A percentile compares a stretch with the other conserved stretches of the same genome.
These are phyloP conservation scores for Tringa solitaria DNA, from an alignment of 2,113 vertebrate genomes.

Conservation along the genomic window DNA sequence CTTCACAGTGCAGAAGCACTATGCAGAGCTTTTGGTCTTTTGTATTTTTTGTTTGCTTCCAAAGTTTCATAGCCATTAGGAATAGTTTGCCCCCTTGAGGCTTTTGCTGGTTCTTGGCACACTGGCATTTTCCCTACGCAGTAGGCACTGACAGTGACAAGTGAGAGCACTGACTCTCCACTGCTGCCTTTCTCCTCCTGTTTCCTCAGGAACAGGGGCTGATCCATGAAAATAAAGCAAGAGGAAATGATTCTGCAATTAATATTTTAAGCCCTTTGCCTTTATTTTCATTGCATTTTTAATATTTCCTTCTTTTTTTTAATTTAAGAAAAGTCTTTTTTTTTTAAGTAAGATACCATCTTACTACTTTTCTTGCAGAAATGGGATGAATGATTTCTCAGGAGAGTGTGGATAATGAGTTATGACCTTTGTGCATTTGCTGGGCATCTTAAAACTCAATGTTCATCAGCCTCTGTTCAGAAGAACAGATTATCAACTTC, in stretches of 20 bases:
- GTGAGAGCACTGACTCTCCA: not conserved
- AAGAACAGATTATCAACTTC: not conserved
- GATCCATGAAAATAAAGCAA: not conserved
- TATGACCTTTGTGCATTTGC: not conserved
- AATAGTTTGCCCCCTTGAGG: conserved; percentile 29
- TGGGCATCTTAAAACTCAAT: not conserved
- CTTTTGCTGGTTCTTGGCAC: conserved; percentile 20
- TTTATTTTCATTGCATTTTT: conserved; percentile 8
- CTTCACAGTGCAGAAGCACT: not conserved
- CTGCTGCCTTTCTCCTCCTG: conserved; percentile 37
- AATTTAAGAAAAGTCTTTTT: not conserved
- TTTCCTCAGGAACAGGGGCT: conserved; percentile 1
- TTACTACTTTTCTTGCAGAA: not conserved
- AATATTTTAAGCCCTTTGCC: conserved; percentile 23
- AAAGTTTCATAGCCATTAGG: not conserved
- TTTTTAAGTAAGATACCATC: not conserved
- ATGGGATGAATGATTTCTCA: not conserved
- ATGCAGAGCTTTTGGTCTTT: not conserved
- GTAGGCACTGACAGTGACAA: conserved; percentile 47
- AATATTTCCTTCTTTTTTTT: not conserved
- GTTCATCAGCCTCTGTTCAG: not conserved
- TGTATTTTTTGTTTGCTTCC: not conserved
- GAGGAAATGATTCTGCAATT: not conserved
- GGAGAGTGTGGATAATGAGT: not conserved
- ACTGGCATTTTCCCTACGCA: not conserved